Evolutionary conservation across 2,113 vertebrate genomes (phyloP).

Genomic region (Gila orcuttii): DNA sequence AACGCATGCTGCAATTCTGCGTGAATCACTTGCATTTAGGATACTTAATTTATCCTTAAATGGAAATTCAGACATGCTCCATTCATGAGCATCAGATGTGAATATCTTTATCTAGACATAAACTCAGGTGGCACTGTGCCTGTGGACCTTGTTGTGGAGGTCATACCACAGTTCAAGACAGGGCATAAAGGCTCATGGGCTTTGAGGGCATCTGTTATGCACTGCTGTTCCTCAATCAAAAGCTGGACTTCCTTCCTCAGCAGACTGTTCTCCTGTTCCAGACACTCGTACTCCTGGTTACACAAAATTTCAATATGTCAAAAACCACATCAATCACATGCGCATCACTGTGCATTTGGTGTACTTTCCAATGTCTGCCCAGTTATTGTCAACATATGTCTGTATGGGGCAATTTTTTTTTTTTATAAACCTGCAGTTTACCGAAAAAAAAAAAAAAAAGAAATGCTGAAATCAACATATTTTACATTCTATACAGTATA

Average conservation of each 20-base stretch:
- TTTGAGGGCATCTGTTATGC: slow-evolving; percentile 81
- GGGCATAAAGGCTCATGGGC: slow-evolving; percentile 88
- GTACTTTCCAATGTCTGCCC: not conserved
- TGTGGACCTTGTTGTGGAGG: not conserved
- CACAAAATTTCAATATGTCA: not conserved
- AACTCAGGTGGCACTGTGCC: slow-evolving; percentile 21
- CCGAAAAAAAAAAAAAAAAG: not conserved
- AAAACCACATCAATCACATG: not conserved
- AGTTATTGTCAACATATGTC: not conserved
- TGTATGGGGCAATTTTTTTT: too few relatives aligned
- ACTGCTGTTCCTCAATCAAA: slow-evolving; percentile 86
- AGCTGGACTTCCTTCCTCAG: slow-evolving; percentile 88
- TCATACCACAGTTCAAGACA: slow-evolving; percentile 76
- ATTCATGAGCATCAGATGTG: not conserved
- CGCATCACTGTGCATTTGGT: slow-evolving; percentile 1
- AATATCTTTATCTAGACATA: not conserved
- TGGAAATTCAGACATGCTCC: not conserved
- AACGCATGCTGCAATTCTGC: not conserved
- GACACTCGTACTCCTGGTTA: slow-evolving; percentile 84
- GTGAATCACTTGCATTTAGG: not conserved
- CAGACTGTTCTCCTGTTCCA: slow-evolving; percentile 88
- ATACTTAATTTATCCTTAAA: not conserved
- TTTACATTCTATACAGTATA: not conserved
- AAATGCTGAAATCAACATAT: not conserved
- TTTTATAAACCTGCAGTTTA: not conserved